Conservation (phyloP, 2,888 invertebrate genomes). For the Torymus auratus region DNA sequence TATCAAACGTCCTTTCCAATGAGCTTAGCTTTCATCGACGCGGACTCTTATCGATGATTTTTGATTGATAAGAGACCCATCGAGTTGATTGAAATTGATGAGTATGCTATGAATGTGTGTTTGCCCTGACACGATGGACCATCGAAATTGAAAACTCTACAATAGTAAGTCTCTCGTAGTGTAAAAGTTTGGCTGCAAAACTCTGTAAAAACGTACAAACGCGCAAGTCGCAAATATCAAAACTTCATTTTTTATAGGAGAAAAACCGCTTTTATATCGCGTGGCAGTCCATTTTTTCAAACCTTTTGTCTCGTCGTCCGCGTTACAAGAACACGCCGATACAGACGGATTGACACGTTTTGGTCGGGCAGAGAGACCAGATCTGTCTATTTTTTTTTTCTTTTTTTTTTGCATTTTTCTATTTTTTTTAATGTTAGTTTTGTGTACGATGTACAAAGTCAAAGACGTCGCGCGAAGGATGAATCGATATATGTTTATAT, state of each 20-base stretch:
- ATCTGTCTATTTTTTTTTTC: conserved; percentile 39
- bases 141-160: conserved; percentile 55
- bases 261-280: conserved; percentile 47
- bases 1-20: conserved; percentile 43
- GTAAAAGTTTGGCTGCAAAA: conserved; percentile 63
- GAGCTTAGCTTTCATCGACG: background rate
- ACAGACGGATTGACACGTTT: conserved; percentile 24
- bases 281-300: conserved; percentile 50
- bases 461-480: conserved; percentile 50
- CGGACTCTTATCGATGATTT: conserved; percentile 16
- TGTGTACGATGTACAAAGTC: conserved; percentile 46
- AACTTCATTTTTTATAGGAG: conserved; percentile 53
- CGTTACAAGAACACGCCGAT: background rate
- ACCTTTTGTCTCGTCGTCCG: conserved; percentile 21
- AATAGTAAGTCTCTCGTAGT: conserved; percentile 57
- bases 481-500: conserved; percentile 32
- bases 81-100: conserved; percentile 29
- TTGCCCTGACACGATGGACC: conserved; percentile 53
- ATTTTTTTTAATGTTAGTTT: conserved; percentile 37
- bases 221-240: conserved; percentile 59
- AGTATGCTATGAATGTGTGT: conserved; percentile 44
- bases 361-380: conserved; percentile 38
- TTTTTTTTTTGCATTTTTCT: conserved; percentile 38
- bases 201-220: conserved; percentile 64
- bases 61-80: conserved; percentile 16